phyloP scores from a whole-genome alignment of 2,113 vertebrate species.

The Otis tarda region DNA sequence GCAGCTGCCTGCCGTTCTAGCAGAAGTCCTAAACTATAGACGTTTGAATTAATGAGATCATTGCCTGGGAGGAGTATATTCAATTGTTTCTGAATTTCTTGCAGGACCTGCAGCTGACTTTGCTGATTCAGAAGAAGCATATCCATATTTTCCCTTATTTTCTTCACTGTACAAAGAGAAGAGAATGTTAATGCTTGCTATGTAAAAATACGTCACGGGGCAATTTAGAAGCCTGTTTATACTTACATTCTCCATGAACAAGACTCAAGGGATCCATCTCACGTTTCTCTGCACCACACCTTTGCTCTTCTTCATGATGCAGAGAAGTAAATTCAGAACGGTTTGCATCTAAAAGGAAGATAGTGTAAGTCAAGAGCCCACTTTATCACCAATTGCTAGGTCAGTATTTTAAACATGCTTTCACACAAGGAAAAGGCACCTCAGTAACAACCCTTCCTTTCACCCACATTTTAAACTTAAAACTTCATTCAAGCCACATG shows the following conservation, averaged over 20 bases:
- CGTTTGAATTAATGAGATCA: constrained; percentile 46
- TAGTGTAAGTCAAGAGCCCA: neutral
- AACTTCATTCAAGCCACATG: neutral
- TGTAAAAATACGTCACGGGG: neutral
- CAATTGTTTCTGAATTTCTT: constrained; percentile 59
- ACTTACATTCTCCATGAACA: constrained; percentile 41
- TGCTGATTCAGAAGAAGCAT: constrained; percentile 55
- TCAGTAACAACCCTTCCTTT: neutral
- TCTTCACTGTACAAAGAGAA: constrained; percentile 37
- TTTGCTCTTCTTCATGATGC: neutral
- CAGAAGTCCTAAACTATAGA: constrained; percentile 22
- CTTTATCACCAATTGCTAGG: neutral
- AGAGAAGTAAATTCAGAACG: neutral
- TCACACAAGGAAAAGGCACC: neutral
- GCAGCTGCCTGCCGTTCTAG: constrained; percentile 2
- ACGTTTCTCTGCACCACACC: neutral
- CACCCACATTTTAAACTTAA: neutral
- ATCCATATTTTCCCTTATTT: constrained; percentile 40
- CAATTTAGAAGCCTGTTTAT: neutral
- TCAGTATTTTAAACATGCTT: neutral
- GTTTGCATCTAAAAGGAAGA: constrained; percentile 4
- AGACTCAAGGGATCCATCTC: neutral
- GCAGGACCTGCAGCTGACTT: constrained; percentile 57
- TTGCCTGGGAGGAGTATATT: constrained; percentile 24
- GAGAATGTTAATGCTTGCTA: neutral